Evolutionary conservation across 1,140 invertebrate genomes (phyloP).

Genomic region (Holotrichia oblita): DNA sequence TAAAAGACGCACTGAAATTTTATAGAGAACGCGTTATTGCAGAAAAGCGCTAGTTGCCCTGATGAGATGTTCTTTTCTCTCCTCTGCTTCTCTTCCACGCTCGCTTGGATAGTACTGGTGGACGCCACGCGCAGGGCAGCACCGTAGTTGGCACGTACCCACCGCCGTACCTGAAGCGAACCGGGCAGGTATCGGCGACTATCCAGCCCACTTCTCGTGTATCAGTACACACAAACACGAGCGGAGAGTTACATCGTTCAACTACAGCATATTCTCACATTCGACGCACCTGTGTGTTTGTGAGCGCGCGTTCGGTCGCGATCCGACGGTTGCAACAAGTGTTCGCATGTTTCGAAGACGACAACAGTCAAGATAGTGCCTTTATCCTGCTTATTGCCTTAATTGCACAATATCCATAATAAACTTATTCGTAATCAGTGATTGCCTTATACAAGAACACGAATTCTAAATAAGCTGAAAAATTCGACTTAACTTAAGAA

Average conservation of each 20-base stretch:
- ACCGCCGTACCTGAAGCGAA: slow-evolving; percentile 39
- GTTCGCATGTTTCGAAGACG: slow-evolving; percentile 37
- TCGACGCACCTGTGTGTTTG: slow-evolving; percentile 40
- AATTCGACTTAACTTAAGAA: neutral
- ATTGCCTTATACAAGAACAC: neutral
- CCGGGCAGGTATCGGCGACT: slow-evolving; percentile 48
- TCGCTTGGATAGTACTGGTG: slow-evolving; percentile 28
- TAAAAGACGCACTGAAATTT: slow-evolving; percentile 6
- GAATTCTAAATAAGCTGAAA: neutral
- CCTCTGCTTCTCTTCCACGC: neutral
- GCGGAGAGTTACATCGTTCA: slow-evolving; percentile 12
- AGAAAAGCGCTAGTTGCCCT: slow-evolving; percentile 12
- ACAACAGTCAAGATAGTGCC: neutral
- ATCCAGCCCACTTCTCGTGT: slow-evolving; percentile 50
- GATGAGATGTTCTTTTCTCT: slow-evolving; percentile 2
- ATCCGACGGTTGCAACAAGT: slow-evolving; percentile 47
- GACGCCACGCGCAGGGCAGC: slow-evolving; percentile 40
- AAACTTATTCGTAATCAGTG: neutral
- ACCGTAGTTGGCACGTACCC: slow-evolving; percentile 34
- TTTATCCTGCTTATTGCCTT: too few relatives aligned
- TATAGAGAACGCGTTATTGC: neutral
- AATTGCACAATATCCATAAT: too few relatives aligned
- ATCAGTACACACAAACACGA: slow-evolving; percentile 45
- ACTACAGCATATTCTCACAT: slow-evolving; percentile 33
- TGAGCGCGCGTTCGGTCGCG: slow-evolving; percentile 36